A percentile compares a stretch with the other conserved stretches of the same genome.
phyloP scores from a whole-genome alignment of 2,797 vertebrate genomes.

The Muscicapa striata region DNA sequence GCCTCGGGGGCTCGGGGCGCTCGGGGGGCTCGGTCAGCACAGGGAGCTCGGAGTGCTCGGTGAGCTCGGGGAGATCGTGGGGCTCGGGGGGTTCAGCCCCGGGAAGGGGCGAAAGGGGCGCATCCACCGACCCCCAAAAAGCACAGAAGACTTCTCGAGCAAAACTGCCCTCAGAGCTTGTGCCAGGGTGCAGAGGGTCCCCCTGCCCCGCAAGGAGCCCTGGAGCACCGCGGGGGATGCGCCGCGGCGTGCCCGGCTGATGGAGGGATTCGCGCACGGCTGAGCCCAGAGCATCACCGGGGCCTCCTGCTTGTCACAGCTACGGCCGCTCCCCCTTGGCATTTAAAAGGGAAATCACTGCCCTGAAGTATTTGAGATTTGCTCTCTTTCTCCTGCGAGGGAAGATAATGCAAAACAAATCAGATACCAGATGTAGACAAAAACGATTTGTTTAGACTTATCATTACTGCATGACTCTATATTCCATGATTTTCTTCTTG shows the following conservation, averaged over 20 bases:
- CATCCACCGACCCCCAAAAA: fast-evolving
- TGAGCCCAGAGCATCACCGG: neutral
- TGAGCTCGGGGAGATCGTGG: no score
- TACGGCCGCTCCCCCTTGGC: fast-evolving
- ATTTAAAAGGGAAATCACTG: neutral
- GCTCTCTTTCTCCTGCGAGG: neutral
- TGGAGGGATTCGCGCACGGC: neutral
- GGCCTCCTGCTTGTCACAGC: fast-evolving
- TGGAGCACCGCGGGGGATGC: neutral
- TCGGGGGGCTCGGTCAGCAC: neutral
- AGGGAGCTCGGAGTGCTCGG: no score
- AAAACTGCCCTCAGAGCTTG: neutral
- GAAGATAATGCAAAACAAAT: neutral
- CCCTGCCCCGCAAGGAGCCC: neutral
- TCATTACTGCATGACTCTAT: neutral
- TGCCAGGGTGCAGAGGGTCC: neutral
- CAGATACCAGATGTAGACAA: neutral
- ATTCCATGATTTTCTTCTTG: neutral
- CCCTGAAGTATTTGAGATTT: neutral
- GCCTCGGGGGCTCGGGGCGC: no score
- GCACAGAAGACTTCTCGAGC: fast-evolving
- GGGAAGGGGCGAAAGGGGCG: no score
- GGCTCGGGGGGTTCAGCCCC: neutral
- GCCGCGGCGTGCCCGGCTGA: neutral
- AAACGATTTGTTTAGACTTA: neutral